Evolutionary conservation across 2,797 vertebrate species (phyloP).

Genomic region (Falco peregrinus): DNA sequence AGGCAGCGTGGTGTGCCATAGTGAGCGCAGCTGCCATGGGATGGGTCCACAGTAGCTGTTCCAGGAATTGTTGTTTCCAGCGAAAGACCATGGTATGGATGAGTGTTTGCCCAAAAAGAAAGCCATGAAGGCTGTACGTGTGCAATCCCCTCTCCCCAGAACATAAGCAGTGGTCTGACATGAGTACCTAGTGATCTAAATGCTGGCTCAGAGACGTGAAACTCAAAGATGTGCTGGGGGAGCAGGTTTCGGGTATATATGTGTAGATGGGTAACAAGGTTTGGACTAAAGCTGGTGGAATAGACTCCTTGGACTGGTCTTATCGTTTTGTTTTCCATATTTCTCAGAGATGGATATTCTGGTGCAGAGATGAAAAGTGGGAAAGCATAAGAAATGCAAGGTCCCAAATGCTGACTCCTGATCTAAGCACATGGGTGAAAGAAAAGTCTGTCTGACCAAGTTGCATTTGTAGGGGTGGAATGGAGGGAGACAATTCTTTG

Average conservation of each 20-base stretch:
- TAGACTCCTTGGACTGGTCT: not conserved
- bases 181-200: not conserved
- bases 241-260: not conserved
- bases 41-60: not conserved
- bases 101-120: not conserved
- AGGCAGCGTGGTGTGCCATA: accelerated
- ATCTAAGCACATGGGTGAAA: not conserved
- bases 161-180: not conserved
- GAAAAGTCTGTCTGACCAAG: not conserved
- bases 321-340: not conserved
- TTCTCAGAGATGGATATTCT: not conserved
- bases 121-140: accelerated
- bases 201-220: not conserved
- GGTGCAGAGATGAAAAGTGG: not conserved
- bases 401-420: not conserved
- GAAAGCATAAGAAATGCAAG: not conserved
- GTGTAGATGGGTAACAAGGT: not conserved
- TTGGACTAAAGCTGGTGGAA: not conserved
- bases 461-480: not conserved
- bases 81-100: not conserved
- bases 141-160: not conserved
- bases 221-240: not conserved
- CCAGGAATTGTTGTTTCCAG: not conserved
- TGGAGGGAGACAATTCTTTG: not conserved
- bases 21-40: not conserved